These are phyloP conservation scores for Spea hammondii DNA, from an alignment of 2,797 vertebrate genomes.

Conservation along the genomic window DNA sequence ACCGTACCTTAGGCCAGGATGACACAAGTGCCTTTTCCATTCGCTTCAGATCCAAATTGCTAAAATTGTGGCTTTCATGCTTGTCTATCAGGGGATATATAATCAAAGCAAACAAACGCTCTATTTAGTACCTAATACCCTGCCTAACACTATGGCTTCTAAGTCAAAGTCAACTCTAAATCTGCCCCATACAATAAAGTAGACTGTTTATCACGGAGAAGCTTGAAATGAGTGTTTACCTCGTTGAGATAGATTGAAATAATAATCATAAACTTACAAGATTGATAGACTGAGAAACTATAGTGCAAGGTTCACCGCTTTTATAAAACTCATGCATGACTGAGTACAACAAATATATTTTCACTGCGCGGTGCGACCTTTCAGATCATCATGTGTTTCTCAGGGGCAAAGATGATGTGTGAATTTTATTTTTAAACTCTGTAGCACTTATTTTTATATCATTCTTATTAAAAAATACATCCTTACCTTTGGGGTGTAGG, in stretches of 20 bases:
- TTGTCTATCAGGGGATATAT: neutral
- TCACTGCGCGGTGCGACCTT: neutral
- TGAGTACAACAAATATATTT: neutral
- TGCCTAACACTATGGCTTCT: neutral
- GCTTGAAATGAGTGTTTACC: constrained; percentile 8
- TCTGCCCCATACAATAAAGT: neutral
- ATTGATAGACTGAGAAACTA: constrained; percentile 7
- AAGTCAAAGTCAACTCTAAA: constrained; percentile 2
- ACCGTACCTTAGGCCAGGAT: too few relatives aligned
- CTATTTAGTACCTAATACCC: constrained; percentile 1
- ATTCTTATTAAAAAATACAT: constrained; percentile 5
- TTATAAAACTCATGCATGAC: neutral
- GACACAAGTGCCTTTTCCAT: too few relatives aligned
- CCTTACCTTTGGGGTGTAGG: neutral
- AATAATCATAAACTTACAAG: constrained; percentile 17
- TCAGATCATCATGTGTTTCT: neutral
- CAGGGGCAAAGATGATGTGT: constrained; percentile 1
- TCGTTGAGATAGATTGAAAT: neutral
- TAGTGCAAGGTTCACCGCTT: constrained; percentile 7
- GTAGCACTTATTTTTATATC: constrained; percentile 15
- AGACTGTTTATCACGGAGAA: neutral
- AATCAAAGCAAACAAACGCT: neutral
- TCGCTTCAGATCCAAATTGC: too few relatives aligned
- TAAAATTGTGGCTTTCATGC: too few relatives aligned
- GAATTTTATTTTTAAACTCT: constrained; percentile 9